Percentiles rank a stretch among this genome's conserved stretches.
These are phyloP conservation scores for Caenorhabditis wallacei DNA, from an alignment of 2,888 invertebrate species.

Conservation along the genomic window DNA sequence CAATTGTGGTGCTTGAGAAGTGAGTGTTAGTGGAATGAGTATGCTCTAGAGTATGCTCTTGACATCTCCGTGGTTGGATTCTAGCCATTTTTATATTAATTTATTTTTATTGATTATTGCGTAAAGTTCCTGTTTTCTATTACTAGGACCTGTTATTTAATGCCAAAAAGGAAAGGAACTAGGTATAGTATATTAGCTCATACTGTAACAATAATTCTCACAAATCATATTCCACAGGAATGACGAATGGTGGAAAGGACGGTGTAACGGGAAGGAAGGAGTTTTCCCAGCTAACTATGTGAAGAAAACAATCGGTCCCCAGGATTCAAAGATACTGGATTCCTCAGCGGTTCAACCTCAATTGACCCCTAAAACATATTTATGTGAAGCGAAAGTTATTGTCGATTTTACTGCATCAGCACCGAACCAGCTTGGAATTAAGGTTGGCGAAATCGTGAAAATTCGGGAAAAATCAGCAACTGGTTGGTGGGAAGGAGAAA, in stretches of 20 bases:
- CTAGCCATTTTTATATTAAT: neutral
- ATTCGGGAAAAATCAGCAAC: conserved; percentile 97
- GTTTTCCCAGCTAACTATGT: conserved; percentile 98
- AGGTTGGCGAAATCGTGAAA: conserved; percentile 90
- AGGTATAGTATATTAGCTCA: neutral
- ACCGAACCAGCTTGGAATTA: conserved; percentile 92
- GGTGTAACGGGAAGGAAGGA: conserved; percentile 89
- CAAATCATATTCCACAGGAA: conserved; percentile 87
- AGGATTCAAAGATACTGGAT: neutral
- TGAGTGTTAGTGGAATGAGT: conserved; percentile 36
- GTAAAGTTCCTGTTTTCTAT: neutral
- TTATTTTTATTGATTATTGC: neutral
- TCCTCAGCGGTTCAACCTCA: neutral
- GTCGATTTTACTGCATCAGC: conserved; percentile 88
- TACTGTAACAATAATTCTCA: conserved; percentile 2
- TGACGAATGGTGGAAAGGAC: conserved; percentile 97
- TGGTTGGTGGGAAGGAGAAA: conserved; percentile 99
- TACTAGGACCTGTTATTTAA: neutral
- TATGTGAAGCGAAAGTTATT: conserved; percentile 66
- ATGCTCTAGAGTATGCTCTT: conserved; percentile 48
- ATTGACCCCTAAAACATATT: conserved; percentile 5
- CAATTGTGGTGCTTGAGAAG: conserved; percentile 71
- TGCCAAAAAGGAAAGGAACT: conserved; percentile 21
- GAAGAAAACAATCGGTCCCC: conserved; percentile 67
- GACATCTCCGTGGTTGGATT: conserved; percentile 29